phyloP scores from a whole-genome alignment of 1,140 invertebrate species.

The Drosophila micromelanica region DNA sequence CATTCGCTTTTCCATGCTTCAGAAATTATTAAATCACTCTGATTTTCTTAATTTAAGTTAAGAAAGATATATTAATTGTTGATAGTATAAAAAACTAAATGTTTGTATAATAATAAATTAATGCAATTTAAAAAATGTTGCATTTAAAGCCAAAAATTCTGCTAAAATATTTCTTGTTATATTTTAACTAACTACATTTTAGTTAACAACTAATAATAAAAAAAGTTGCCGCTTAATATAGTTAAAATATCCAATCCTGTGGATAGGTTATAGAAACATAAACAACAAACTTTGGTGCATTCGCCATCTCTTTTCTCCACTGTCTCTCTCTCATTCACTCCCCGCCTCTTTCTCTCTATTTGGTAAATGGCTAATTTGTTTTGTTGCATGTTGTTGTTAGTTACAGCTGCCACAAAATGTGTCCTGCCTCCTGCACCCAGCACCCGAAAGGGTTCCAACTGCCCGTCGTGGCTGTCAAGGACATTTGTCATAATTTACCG shows the following conservation, averaged over 20 bases:
- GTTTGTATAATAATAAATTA: too few relatives aligned
- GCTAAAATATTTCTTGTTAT: too few relatives aligned
- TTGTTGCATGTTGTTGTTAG: conserved; percentile 79
- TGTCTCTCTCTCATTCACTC: not conserved
- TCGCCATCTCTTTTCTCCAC: not conserved
- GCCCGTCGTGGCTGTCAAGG: conserved; percentile 69
- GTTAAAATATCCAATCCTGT: not conserved
- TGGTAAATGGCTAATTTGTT: conserved; percentile 83
- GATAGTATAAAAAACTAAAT: too few relatives aligned
- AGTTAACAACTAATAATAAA: too few relatives aligned
- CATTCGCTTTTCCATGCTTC: too few relatives aligned
- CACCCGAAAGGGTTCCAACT: conserved; percentile 60
- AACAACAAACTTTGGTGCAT: conserved; percentile 25
- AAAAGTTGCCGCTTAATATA: not conserved
- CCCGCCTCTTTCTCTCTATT: conserved; percentile 15
- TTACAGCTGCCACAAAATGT: conserved; percentile 77
- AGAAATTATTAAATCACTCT: too few relatives aligned
- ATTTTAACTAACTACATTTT: too few relatives aligned
- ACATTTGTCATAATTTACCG: conserved; percentile 84
- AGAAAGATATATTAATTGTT: too few relatives aligned
- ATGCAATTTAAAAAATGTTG: too few relatives aligned
- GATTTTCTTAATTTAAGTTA: too few relatives aligned
- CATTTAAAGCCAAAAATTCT: too few relatives aligned
- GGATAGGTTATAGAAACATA: not conserved
- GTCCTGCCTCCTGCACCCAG: conserved; percentile 11